A percentile compares a stretch with the other conserved stretches of the same genome.
phyloP scores from a whole-genome alignment of 2,113 vertebrate species.

The rat (Rattus norvegicus) region DNA sequence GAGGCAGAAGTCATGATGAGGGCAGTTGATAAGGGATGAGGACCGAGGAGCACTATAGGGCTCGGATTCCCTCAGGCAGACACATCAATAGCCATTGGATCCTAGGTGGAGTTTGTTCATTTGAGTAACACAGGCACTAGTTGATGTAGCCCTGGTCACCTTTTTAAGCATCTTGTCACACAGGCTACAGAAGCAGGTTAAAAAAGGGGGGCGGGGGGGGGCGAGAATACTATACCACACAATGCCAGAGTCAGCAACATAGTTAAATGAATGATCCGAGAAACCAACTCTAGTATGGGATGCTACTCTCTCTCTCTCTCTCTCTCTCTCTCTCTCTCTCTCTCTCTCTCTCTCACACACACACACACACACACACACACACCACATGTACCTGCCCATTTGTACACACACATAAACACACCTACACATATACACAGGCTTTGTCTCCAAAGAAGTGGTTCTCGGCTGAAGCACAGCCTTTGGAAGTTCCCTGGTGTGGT shows the following conservation, averaged over 20 bases:
- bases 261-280: background rate
- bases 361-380: background rate
- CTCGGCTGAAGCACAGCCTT: background rate
- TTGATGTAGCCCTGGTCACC: background rate
- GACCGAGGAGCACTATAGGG: background rate
- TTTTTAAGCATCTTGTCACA: background rate
- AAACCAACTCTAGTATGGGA: background rate
- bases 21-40: accelerated
- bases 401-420: background rate
- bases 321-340: too few relatives aligned
- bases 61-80: accelerated
- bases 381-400: background rate
- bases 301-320: too few relatives aligned
- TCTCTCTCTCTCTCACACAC: background rate
- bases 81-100: background rate
- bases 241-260: accelerated
- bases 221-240: accelerated
- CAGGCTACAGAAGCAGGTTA: background rate
- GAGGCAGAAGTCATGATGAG: background rate
- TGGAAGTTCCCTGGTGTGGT: background rate
- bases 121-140: background rate
- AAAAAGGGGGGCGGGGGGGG: background rate
- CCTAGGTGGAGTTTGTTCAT: background rate
- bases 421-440: background rate
- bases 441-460: background rate